phyloP scores from a whole-genome alignment of 1,140 invertebrate species.

The Coptotermes formosanus region DNA sequence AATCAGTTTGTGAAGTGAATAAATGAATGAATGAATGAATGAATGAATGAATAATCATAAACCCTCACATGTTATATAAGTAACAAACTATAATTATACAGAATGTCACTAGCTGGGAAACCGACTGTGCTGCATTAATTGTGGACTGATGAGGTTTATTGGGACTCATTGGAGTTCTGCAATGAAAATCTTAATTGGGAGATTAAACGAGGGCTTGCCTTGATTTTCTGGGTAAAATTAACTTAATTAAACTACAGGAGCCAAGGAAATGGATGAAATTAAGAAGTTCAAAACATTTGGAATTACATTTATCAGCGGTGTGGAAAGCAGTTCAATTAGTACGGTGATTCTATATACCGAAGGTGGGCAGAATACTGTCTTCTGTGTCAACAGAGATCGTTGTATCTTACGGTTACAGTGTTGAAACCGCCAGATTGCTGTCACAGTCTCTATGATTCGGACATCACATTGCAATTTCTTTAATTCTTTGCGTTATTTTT shows the following conservation, averaged over 20 bases:
- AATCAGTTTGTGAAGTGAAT: too few species aligned
- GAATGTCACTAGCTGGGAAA: too few species aligned
- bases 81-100: too few species aligned
- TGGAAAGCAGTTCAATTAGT: not conserved
- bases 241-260: not conserved
- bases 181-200: constrained; percentile 10
- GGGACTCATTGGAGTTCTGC: not conserved
- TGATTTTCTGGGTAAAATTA: not conserved
- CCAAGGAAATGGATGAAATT: not conserved
- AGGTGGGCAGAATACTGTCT: not conserved
- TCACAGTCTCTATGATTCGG: too few species aligned
- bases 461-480: too few species aligned
- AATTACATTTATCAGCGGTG: not conserved
- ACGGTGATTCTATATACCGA: not conserved
- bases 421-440: not conserved
- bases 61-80: too few species aligned
- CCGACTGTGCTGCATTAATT: not conserved
- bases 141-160: not conserved
- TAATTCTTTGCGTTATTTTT: too few species aligned
- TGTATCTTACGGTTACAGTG: not conserved
- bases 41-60: too few species aligned
- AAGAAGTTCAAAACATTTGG: not conserved
- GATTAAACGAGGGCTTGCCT: not conserved
- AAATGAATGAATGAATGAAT: too few species aligned
- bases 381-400: not conserved